Percentiles rank a stretch among this genome's conserved stretches.
Evolutionary conservation across 2,113 vertebrate species (phyloP).

Genomic region (Podiceps cristatus): DNA sequence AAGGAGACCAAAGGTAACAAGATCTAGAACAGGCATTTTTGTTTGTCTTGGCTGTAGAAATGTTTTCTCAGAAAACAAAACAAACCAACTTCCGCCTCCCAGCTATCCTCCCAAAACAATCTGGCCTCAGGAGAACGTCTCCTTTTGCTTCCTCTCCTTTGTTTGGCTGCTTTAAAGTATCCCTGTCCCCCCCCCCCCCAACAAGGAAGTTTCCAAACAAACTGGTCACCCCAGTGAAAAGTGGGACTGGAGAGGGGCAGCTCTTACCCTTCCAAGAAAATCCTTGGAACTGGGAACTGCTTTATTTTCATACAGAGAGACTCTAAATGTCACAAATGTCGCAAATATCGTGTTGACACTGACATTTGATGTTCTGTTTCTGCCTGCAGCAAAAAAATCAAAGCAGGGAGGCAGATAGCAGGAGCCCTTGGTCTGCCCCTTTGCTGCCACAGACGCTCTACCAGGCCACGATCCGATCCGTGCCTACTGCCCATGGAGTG

Average conservation of each 20-base stretch:
- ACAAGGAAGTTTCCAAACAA: not conserved
- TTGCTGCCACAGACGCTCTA: not conserved
- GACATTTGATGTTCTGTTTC: not conserved
- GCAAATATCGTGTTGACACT: not conserved
- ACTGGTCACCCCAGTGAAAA: no score
- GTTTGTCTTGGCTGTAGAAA: not conserved
- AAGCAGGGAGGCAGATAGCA: not conserved
- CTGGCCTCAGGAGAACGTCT: not conserved
- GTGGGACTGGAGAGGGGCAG: not conserved
- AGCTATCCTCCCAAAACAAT: not conserved
- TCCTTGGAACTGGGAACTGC: not conserved
- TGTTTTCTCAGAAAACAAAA: conserved; percentile 61
- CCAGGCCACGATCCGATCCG: fast-evolving
- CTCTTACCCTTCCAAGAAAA: not conserved
- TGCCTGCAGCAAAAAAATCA: not conserved
- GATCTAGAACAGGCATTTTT: not conserved
- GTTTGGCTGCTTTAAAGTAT: not conserved
- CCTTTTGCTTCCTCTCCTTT: not conserved
- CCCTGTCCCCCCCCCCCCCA: not conserved
- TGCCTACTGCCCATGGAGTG: not conserved
- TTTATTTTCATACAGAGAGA: not conserved
- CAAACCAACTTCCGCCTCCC: not conserved
- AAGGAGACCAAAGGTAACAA: conserved; percentile 54
- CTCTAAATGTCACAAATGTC: not conserved
- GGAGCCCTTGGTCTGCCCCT: not conserved